Evolutionary conservation across 2,797 vertebrate species (phyloP).

Genomic region (Acanthurus lineatus): DNA sequence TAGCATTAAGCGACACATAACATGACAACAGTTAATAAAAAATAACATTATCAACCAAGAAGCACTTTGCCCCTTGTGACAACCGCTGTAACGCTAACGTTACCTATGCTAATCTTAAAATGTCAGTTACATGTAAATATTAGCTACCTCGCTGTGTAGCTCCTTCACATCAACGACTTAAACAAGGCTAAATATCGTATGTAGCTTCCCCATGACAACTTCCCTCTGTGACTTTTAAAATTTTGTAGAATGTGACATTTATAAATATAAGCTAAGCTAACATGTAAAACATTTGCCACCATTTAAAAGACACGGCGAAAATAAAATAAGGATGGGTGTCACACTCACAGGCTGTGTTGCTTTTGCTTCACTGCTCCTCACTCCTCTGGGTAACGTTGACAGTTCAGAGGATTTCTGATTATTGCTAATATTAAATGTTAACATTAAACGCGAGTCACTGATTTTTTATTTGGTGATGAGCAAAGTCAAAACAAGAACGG

Average conservation of each 20-base stretch:
- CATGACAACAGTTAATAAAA: too few relatives aligned
- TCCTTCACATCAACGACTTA: background rate
- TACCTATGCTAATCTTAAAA: fast-evolving
- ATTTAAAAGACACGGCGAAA: fast-evolving
- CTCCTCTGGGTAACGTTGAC: too few relatives aligned
- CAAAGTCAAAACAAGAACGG: background rate
- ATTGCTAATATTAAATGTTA: background rate
- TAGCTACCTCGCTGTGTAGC: too few relatives aligned
- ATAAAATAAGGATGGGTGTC: fast-evolving
- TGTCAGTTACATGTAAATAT: background rate
- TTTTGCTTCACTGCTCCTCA: background rate
- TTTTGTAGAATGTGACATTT: too few relatives aligned
- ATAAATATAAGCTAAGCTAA: background rate
- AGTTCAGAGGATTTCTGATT: background rate
- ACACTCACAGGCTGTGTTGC: slow-evolving; percentile 31
- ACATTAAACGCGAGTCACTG: background rate
- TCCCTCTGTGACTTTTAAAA: background rate
- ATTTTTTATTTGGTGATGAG: background rate
- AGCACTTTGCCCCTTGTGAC: fast-evolving
- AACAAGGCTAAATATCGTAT: too few relatives aligned
- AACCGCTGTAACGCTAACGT: background rate
- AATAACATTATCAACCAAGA: background rate
- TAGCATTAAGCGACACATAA: background rate
- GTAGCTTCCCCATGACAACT: background rate
- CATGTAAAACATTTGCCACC: background rate